These are phyloP conservation scores for Gambusia holbrooki DNA, from an alignment of 2,113 vertebrate genomes.

Conservation along the genomic window DNA sequence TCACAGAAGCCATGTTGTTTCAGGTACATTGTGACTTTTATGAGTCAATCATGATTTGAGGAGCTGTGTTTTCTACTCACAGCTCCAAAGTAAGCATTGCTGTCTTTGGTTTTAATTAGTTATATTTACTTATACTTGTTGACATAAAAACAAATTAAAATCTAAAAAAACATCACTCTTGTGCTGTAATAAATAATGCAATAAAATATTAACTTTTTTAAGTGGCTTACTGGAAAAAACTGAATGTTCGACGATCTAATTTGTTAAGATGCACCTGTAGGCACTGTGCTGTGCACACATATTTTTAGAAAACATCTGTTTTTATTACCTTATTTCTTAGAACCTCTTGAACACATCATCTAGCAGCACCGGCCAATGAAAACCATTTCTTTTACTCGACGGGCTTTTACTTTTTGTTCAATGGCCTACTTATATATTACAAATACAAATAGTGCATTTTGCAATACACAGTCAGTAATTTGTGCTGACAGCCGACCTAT, in stretches of 20 bases:
- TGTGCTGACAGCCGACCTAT: not conserved
- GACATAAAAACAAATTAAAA: not conserved
- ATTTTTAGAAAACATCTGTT: not conserved
- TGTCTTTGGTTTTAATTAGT: not conserved
- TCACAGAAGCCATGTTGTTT: not conserved
- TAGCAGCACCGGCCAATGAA: not conserved
- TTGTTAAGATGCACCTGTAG: not conserved
- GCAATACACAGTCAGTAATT: not conserved
- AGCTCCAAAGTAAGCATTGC: not conserved
- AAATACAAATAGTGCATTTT: not conserved
- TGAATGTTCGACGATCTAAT: not conserved
- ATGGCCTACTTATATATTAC: not conserved
- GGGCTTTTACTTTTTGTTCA: conserved; percentile 3
- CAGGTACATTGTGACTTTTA: not conserved
- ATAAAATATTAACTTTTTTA: not conserved
- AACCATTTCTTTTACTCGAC: not conserved
- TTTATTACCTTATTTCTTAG: not conserved
- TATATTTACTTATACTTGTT: not conserved
- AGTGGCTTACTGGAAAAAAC: not conserved
- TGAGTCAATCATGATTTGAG: too few relatives aligned
- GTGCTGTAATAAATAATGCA: not conserved
- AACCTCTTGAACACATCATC: not conserved
- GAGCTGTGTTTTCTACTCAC: not conserved
- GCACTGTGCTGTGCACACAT: not conserved
- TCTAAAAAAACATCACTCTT: not conserved